Evolutionary conservation across 2,113 vertebrate genomes (phyloP).

Genomic region (Anas platyrhynchos): DNA sequence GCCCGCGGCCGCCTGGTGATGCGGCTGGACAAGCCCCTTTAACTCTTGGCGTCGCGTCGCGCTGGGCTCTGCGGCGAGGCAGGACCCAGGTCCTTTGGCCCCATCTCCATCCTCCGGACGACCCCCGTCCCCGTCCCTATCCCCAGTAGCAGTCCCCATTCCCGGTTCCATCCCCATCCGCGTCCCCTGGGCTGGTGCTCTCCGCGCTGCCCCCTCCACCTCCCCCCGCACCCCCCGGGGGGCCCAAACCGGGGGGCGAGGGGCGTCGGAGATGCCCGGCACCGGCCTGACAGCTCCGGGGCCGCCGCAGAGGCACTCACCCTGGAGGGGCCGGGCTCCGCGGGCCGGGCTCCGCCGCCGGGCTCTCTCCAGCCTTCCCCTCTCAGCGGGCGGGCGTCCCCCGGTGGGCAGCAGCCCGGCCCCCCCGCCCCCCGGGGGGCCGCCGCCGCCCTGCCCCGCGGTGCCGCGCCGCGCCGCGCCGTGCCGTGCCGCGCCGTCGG

Average conservation of each 20-base stretch:
- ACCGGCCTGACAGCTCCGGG: neutral
- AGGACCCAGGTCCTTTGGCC: neutral
- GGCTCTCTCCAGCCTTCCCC: neutral
- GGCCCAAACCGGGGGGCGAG: no score
- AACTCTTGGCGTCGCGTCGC: conserved; percentile 42
- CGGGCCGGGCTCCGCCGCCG: neutral
- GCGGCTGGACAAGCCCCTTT: conserved; percentile 39
- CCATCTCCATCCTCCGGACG: neutral
- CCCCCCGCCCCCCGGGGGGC: neutral
- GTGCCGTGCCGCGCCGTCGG: conserved; percentile 90
- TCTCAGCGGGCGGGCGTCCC: neutral
- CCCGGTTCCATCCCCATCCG: neutral
- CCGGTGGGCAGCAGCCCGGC: neutral
- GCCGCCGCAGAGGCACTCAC: conserved; percentile 6
- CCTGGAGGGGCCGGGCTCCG: neutral
- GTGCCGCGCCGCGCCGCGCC: conserved; percentile 77
- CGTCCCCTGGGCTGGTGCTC: neutral
- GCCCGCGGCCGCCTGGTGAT: neutral
- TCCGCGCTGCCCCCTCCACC: neutral
- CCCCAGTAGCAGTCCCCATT: neutral
- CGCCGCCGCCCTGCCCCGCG: conserved; percentile 24
- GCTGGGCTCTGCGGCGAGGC: neutral
- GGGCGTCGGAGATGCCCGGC: neutral
- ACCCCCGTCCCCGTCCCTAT: no score
- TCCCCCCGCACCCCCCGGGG: no score